Percentiles rank a stretch among this genome's conserved stretches.
These are phyloP conservation scores for Alces alces DNA, from an alignment of 2,113 vertebrate species.

Conservation along the genomic window DNA sequence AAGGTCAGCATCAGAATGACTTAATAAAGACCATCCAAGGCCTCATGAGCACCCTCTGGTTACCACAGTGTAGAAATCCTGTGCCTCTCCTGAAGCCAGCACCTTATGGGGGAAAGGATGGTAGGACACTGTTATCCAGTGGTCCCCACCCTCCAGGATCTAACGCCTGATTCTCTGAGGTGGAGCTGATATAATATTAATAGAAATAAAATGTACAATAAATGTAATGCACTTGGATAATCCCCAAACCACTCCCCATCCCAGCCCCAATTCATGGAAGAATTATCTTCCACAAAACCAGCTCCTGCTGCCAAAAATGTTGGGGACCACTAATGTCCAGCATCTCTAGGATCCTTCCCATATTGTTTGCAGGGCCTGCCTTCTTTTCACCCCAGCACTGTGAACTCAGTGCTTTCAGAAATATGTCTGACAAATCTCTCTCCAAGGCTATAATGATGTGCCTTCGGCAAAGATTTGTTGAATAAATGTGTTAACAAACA, in stretches of 20 bases:
- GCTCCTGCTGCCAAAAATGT: not conserved
- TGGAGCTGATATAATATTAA: not conserved
- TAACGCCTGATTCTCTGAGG: not conserved
- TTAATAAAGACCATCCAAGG: not conserved
- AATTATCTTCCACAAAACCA: not conserved
- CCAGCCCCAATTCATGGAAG: not conserved
- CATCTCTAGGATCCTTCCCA: not conserved
- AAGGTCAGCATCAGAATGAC: not conserved
- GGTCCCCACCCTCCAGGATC: not conserved
- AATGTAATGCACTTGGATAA: not conserved
- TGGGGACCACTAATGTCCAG: not conserved
- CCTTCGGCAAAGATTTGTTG: slow-evolving; percentile 9
- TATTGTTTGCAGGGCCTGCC: accelerated
- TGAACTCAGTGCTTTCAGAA: not conserved
- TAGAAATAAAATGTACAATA: not conserved
- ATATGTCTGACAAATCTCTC: not conserved
- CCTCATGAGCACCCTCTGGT: not conserved
- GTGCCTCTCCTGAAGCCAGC: not conserved
- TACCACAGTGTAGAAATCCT: accelerated
- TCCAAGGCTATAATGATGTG: not conserved
- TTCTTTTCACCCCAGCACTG: not conserved
- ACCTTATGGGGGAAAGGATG: accelerated
- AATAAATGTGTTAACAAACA: not conserved
- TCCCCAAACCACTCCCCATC: not conserved
- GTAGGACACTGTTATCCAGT: not conserved